Base-by-base conservation (phyloP, 2,888 invertebrate genomes). In the Troides aeacus region DNA sequence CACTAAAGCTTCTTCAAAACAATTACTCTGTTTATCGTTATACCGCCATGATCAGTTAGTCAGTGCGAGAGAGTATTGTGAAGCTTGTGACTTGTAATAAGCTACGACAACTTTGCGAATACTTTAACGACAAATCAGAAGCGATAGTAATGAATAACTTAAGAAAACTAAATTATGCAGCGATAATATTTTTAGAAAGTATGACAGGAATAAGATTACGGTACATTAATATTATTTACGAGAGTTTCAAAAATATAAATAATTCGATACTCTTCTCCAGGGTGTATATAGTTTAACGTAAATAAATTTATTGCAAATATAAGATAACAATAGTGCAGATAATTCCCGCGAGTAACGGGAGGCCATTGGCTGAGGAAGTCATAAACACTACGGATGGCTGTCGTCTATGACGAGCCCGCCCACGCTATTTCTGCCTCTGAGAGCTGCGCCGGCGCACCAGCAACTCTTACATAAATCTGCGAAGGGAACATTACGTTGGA, bases 331-430 rank as follows among this genome's bases (percentile, higher is more conserved):
- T 72, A 59, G 70, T 65, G 56, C 46, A 57, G 69, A 72, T 68
- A 63, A 62, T 24, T 70, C 62, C 68, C 42, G 24, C 2, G 73
- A 74, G 74, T 72, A 66, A 62, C 74, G 74, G 71, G 78, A 88
- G 90, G 89, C 87, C 90, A 87, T 89, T 90, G 90, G 90, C 92
- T 89, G 90, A 89, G 92, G 92, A 92, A 92, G 92, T 92, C 89
- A 86, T 92, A 92, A 92, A 90, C 82, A 81, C 82, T 80, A 81
- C 79, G 85, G 87, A 85, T 87, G 87, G 90, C 89, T 88, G 90
- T 91, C 90, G 84, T 87, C 85, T 89, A 89, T 86, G 85, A 87
- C 85, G 85, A 78, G 81, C 84, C 87, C 92, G 92, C 92, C 92
- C 88, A 88, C 89, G 87, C 92, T 92, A 92, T 92, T 92, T 91